A percentile compares a stretch with the other conserved stretches of the same genome.
These are phyloP conservation scores for Clunio marinus DNA, from an alignment of 2,888 invertebrate genomes.

Conservation along the genomic window DNA sequence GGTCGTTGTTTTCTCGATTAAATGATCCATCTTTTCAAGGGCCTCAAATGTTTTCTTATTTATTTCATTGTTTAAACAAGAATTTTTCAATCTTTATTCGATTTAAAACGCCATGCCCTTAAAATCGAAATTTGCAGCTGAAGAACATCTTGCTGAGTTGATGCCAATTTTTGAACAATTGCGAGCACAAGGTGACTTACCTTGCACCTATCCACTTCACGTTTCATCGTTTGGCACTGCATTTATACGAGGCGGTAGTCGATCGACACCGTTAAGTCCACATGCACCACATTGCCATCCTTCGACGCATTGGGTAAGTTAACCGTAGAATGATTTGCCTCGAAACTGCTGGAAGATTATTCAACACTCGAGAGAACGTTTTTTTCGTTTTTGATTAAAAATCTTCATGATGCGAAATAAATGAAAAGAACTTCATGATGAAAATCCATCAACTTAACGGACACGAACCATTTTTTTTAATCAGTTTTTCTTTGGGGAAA, in stretches of 20 bases:
- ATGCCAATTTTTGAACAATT: conserved; percentile 93
- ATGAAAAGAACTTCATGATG: neutral
- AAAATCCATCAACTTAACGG: no score
- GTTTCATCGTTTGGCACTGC: conserved; percentile 67
- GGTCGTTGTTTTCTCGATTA: neutral
- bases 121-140: conserved; percentile 58
- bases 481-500: neutral
- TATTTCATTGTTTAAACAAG: neutral
- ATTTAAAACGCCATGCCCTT: neutral
- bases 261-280: conserved; percentile 61
- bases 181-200: conserved; percentile 84
- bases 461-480: conserved; percentile 10
- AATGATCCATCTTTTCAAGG: conserved; percentile 28
- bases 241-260: conserved; percentile 61
- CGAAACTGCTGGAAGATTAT: neutral
- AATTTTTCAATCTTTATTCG: neutral
- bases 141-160: conserved; percentile 92
- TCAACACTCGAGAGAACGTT: neutral
- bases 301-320: conserved; percentile 62
- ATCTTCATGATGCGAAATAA: neutral
- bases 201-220: conserved; percentile 86
- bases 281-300: conserved; percentile 61
- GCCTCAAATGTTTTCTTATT: neutral
- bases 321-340: no score
- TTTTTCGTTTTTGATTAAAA: neutral